Evolutionary conservation across 2,797 vertebrate genomes (phyloP).

Genomic region (Manis crassicaudata): DNA sequence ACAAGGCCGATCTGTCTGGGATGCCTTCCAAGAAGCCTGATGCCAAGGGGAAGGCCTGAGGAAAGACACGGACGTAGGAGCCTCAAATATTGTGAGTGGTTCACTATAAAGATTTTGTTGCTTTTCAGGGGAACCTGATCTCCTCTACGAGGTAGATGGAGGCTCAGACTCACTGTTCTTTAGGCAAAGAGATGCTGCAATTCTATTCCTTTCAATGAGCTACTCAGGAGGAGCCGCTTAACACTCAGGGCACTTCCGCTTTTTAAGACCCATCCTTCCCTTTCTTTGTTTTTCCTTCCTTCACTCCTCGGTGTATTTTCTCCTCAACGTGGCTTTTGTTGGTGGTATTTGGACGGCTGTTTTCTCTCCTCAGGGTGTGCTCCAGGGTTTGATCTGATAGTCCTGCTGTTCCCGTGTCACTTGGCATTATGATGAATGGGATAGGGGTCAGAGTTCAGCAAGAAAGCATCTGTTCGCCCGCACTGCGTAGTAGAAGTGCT

Average conservation of each 20-base stretch:
- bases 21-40: neutral
- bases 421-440: slow-evolving; percentile 77
- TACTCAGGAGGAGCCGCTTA: neutral
- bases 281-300: neutral
- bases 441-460: slow-evolving; percentile 68
- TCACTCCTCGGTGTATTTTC: neutral
- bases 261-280: neutral
- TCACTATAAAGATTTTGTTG: neutral
- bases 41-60: neutral
- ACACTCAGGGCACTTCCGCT: neutral
- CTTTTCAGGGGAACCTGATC: slow-evolving; percentile 28
- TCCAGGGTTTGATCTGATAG: slow-evolving; percentile 73
- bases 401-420: slow-evolving; percentile 77
- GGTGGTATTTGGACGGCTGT: slow-evolving; percentile 47
- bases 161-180: neutral
- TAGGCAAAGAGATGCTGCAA: slow-evolving; percentile 29
- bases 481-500: slow-evolving; percentile 39
- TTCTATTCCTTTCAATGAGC: neutral
- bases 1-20: neutral
- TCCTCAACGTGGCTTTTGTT: slow-evolving; percentile 59
- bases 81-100: neutral
- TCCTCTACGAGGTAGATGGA: neutral
- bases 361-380: slow-evolving; percentile 62
- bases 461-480: slow-evolving; percentile 71
- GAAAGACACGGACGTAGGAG: neutral